A percentile compares a stretch with the other conserved stretches of the same genome.
phyloP scores from a whole-genome alignment of 2,797 vertebrate genomes.

The Tenualosa ilisha region DNA sequence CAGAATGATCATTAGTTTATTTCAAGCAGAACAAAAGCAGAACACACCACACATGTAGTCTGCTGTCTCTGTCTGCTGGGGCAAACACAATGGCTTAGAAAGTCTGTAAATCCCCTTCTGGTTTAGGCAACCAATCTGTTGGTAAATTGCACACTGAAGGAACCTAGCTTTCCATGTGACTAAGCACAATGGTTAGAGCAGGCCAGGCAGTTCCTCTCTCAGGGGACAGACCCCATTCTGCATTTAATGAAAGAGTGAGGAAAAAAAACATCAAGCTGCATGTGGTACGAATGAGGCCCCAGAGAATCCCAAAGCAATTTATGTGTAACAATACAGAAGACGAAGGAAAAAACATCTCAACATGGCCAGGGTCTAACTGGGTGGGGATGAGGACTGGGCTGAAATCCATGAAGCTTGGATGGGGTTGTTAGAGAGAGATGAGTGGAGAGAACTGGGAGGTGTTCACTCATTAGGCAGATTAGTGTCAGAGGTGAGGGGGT shows the following conservation, averaged over 20 bases:
- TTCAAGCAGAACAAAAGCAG: conserved; percentile 13
- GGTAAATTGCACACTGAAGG: conserved; percentile 55
- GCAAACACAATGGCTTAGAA: conserved; percentile 44
- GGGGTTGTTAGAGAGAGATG: conserved; percentile 53
- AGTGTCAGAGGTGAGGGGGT: conserved; percentile 51
- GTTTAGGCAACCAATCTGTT: conserved; percentile 50
- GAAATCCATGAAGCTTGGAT: conserved; percentile 48
- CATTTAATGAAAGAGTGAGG: conserved; percentile 64
- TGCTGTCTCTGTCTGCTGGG: conserved; percentile 47
- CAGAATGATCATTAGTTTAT: conserved; percentile 37
- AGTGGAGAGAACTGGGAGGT: conserved; percentile 47
- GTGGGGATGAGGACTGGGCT: conserved; percentile 45
- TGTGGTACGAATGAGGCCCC: conserved; percentile 64
- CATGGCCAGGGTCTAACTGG: conserved; percentile 36
- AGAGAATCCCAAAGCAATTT: conserved; percentile 69
- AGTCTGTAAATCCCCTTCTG: conserved; percentile 63
- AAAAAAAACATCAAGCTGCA: conserved; percentile 61
- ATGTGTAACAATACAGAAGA: conserved; percentile 58
- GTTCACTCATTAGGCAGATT: conserved; percentile 60
- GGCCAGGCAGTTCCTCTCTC: conserved; percentile 58
- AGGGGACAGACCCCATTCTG: conserved; percentile 66
- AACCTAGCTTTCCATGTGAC: conserved; percentile 60
- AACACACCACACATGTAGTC: not conserved
- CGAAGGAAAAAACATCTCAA: conserved; percentile 47
- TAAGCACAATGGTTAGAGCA: conserved; percentile 65